Conservation (phyloP, 1,140 invertebrate genomes). For the Drosophila carrolli region DNA sequence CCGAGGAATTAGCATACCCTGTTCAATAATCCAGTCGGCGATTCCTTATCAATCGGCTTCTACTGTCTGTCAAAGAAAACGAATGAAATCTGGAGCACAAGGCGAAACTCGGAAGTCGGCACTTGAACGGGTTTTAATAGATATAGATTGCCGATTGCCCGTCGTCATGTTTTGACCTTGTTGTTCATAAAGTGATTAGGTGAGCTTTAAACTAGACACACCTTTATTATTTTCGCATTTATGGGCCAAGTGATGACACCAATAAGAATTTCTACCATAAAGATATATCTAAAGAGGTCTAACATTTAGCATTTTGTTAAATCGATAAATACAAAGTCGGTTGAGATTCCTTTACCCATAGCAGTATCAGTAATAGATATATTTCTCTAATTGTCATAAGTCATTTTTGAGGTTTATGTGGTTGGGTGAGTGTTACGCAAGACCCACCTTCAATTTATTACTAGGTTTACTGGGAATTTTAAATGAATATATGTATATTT, state of each 20-base stretch:
- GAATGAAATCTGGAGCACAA: slow-evolving; percentile 17
- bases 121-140: slow-evolving; percentile 12
- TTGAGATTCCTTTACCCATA: background rate
- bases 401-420: background rate
- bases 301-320: too few relatives aligned
- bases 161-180: slow-evolving; percentile 6
- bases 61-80: slow-evolving; percentile 49
- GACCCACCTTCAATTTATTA: background rate
- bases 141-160: background rate
- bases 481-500: background rate
- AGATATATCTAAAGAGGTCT: too few relatives aligned
- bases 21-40: background rate
- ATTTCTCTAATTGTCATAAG: background rate
- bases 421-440: slow-evolving; percentile 6
- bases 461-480: background rate
- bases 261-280: background rate
- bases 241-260: background rate
- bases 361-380: slow-evolving; percentile 2
- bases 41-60: slow-evolving; percentile 23
- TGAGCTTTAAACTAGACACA: background rate
- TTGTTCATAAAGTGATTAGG: background rate
- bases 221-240: background rate
- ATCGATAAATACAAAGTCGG: background rate
- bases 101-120: slow-evolving; percentile 23
- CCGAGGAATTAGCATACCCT: slow-evolving; percentile 27